A percentile compares a stretch with the other conserved stretches of the same genome.
Conservation (phyloP, 2,113 vertebrate species). For the Apistogramma diplotaenia region DNA sequence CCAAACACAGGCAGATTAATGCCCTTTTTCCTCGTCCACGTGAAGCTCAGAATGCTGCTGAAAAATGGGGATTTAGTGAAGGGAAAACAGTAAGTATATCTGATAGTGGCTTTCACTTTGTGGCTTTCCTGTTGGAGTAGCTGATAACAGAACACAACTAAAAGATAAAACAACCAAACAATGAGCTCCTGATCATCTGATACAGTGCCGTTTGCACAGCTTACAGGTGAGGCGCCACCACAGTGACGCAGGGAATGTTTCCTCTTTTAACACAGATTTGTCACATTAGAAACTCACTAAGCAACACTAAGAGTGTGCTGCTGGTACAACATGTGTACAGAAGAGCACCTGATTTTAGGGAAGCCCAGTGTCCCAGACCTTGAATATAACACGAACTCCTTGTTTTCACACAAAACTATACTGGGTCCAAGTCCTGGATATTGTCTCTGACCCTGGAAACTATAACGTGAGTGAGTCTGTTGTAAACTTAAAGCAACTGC, state of each 20-base stretch:
- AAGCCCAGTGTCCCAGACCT: not conserved
- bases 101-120: not conserved
- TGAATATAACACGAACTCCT: not conserved
- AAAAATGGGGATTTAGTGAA: not conserved
- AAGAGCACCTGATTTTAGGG: not conserved
- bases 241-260: not conserved
- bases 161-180: not conserved
- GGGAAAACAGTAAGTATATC: not conserved
- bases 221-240: not conserved
- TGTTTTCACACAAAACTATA: not conserved
- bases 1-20: not conserved
- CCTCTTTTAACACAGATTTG: not conserved
- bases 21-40: not conserved
- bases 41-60: not conserved
- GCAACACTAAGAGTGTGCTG: not conserved
- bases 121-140: not conserved
- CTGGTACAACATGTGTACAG: not conserved
- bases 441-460: not conserved
- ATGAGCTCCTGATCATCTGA: not conserved
- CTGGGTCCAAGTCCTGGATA: not conserved
- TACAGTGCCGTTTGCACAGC: not conserved
- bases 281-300: not conserved
- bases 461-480: not conserved
- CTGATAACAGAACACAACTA: not conserved
- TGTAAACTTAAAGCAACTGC: not conserved